Evolutionary conservation across 2,113 vertebrate genomes (phyloP).

Genomic region (Malurus melanocephalus): DNA sequence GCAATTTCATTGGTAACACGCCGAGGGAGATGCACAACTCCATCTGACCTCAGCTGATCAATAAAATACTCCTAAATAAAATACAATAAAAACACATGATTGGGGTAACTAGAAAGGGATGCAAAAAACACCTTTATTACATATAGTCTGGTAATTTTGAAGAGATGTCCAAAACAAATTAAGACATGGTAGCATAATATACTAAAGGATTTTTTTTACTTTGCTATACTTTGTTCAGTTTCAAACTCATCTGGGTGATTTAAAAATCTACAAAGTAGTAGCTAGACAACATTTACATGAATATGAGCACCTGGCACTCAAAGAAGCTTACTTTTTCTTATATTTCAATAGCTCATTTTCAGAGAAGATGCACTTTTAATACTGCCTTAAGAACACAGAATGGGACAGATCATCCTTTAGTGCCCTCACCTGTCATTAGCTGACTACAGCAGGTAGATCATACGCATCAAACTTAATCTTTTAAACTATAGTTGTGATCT

Average conservation of each 20-base stretch:
- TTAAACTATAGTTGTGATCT: not conserved
- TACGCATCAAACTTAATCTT: rapidly evolving
- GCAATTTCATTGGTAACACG: conserved; percentile 88
- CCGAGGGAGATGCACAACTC: conserved; percentile 85
- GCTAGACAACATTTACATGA: not conserved
- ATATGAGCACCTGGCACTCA: not conserved
- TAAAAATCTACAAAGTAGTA: not conserved
- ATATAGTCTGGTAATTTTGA: not conserved
- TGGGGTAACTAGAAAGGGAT: not conserved
- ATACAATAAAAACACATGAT: not conserved
- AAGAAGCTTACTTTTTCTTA: not conserved
- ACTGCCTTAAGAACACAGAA: not conserved
- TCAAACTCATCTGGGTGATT: not conserved
- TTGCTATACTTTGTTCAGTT: not conserved
- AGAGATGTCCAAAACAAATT: not conserved
- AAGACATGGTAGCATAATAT: rapidly evolving
- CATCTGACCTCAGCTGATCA: conserved; percentile 85
- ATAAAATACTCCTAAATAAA: conserved; percentile 89
- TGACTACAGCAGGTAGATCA: not conserved
- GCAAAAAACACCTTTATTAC: not conserved
- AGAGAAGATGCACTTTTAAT: not conserved
- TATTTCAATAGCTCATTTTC: not conserved
- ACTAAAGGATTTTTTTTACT: not conserved
- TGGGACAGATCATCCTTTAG: not conserved
- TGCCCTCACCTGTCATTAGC: not conserved